Base-by-base conservation (phyloP, 2,888 invertebrate species). In the Torymus texanus region DNA sequence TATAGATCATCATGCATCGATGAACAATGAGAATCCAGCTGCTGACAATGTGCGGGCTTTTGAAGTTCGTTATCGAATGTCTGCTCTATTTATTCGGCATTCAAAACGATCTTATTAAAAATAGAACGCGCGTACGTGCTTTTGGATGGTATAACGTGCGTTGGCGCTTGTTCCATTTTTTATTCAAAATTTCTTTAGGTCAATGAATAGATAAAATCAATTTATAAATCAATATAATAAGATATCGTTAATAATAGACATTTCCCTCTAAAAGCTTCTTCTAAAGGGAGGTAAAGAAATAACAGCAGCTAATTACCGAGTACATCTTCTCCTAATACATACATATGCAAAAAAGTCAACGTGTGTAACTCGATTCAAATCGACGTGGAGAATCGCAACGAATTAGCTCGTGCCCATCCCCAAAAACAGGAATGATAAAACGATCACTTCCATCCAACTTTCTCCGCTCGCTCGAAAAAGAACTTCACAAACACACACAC, bases 371-470 rank as follows among this genome's bases (percentile, higher is more conserved):
- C 65, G 16, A 56, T 70, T 50, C 63, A 13, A 68, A 24, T 14
- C n/a, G 65, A 53, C 65, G n/a, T 12, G 8, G 18, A 63, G 41
- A 65, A 50, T 74, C 14, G 12, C 18, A 53, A 59, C 18, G n/a
- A 62, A 78, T 74, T 75, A 59, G 55, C 65, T 21, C 29, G 29
- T 5, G 29, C 41, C 8, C 41, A 8, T 53, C 12, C 18, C 21
- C 11, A 74, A 75, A 56, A 75, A 75, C 53, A 72, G 53, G 58
- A 75, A 68, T 50, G 70, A 72, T 72, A 79, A 75, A 61, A 75
- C 72, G 75, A 79, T 75, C 72, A 29, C 53, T 63, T 56, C 53
- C 21, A 14, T 41, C 41, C 8, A 41, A 41, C 41, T 41, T 41
- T 41, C 29, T 29, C 29, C 29, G 41, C 8, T 41, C 41, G 8